Percentiles rank a stretch among this genome's conserved stretches.
phyloP scores from a whole-genome alignment of 2,113 vertebrate species.

The Oxyura jamaicensis region DNA sequence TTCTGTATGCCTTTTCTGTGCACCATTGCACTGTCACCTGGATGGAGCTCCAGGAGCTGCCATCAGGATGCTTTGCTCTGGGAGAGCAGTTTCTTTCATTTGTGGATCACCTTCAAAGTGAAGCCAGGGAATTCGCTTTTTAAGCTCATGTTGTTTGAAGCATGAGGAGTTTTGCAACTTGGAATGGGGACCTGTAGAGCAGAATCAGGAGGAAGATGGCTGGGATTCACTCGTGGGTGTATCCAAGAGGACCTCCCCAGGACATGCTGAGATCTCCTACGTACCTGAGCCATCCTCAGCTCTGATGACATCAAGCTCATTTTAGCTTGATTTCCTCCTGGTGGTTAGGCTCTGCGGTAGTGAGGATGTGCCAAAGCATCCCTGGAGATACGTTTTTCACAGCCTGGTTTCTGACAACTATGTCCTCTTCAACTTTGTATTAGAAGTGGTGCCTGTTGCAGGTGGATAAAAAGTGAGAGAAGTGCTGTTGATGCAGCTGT shows the following conservation, averaged over 20 bases:
- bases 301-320: neutral
- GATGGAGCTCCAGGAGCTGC: neutral
- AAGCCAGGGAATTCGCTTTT: neutral
- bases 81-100: neutral
- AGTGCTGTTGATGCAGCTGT: neutral
- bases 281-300: neutral
- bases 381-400: neutral
- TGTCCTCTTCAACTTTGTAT: neutral
- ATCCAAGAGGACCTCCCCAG: neutral
- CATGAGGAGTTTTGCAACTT: neutral
- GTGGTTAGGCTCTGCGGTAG: neutral
- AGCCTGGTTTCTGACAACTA: neutral
- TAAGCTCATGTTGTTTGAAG: neutral
- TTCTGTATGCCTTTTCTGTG: neutral
- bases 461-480: neutral
- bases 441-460: neutral
- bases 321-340: neutral
- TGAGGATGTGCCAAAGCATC: neutral
- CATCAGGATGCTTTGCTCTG: neutral
- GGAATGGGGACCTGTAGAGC: neutral
- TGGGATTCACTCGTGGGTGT: neutral
- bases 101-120: neutral
- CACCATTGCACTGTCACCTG: neutral
- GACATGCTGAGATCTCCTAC: neutral
- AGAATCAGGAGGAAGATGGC: neutral